Percentiles rank a stretch among this genome's conserved stretches.
These are phyloP conservation scores for Diachrysia chrysitis DNA, from an alignment of 2,888 invertebrate species.

Conservation along the genomic window DNA sequence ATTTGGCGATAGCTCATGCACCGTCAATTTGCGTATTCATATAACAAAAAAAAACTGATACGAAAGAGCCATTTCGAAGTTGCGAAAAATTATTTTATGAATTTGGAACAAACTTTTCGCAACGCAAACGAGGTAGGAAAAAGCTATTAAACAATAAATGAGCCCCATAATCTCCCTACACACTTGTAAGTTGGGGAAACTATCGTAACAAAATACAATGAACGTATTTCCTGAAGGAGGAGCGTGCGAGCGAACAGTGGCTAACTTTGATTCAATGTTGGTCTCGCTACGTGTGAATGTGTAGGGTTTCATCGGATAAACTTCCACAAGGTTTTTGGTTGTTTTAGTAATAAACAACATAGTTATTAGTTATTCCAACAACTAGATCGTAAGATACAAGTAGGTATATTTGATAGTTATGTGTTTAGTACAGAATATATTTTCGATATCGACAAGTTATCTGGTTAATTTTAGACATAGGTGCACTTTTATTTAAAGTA, in stretches of 20 bases:
- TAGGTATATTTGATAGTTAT: neutral
- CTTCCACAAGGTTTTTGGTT: slow-evolving; percentile 18
- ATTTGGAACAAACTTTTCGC: slow-evolving; percentile 34
- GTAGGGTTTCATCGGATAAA: slow-evolving; percentile 27
- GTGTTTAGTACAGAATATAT: neutral
- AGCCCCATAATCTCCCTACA: slow-evolving; percentile 51
- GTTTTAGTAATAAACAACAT: slow-evolving; percentile 14
- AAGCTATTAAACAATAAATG: slow-evolving; percentile 53
- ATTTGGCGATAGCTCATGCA: slow-evolving; percentile 66
- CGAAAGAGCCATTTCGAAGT: slow-evolving; percentile 59
- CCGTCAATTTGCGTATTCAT: slow-evolving; percentile 34
- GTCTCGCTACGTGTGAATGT: slow-evolving; percentile 31
- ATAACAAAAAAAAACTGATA: slow-evolving; percentile 45
- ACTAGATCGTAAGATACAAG: neutral
- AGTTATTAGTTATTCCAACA: slow-evolving; percentile 3
- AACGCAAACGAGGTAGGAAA: slow-evolving; percentile 38
- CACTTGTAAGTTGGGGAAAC: slow-evolving; percentile 51
- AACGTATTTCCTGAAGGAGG: slow-evolving; percentile 47
- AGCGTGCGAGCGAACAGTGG: slow-evolving; percentile 30
- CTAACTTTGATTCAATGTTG: slow-evolving; percentile 54
- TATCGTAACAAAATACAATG: slow-evolving; percentile 52
- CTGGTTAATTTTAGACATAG: neutral
- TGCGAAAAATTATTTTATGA: slow-evolving; percentile 49
- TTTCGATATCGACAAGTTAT: neutral
- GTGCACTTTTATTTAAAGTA: too few species aligned